A percentile compares a stretch with the other conserved stretches of the same genome.
Conservation (phyloP, 2,888 invertebrate genomes). For the Willowsia nigromaculata region DNA sequence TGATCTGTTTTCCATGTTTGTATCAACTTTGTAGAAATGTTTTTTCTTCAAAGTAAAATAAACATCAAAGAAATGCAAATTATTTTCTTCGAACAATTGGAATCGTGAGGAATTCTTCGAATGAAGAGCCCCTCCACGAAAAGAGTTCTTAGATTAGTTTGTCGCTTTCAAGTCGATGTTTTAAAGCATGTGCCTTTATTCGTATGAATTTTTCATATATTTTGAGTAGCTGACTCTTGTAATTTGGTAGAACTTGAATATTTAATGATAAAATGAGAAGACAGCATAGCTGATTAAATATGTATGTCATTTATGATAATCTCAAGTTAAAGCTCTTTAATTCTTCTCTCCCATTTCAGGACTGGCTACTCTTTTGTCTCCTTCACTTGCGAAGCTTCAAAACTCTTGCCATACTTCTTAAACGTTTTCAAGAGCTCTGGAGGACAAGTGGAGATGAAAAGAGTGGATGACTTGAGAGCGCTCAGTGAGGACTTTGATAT, state of each 20-base stretch:
- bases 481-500: constrained; percentile 84
- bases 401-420: constrained; percentile 86
- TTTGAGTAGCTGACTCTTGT: too few relatives aligned
- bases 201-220: too few relatives aligned
- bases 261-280: too few relatives aligned
- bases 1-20: too few relatives aligned
- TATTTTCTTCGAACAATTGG: background rate
- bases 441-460: constrained; percentile 83
- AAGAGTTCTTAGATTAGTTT: too few relatives aligned
- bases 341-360: constrained; percentile 51
- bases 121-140: background rate
- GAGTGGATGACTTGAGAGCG: constrained; percentile 83
- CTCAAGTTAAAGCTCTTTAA: background rate
- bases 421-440: constrained; percentile 84
- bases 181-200: too few relatives aligned
- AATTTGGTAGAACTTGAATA: too few relatives aligned
- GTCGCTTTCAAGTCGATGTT: too few relatives aligned
- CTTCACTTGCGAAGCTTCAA: constrained; percentile 85
- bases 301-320: too few relatives aligned
- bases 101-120: background rate
- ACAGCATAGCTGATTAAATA: too few relatives aligned
- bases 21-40: background rate
- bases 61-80: constrained; percentile 20
- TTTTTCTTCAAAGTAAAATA: background rate
- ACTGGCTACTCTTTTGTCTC: constrained; percentile 85